phyloP scores from a whole-genome alignment of 2,888 invertebrate species.

The Harpagoxenus sublaevis region DNA sequence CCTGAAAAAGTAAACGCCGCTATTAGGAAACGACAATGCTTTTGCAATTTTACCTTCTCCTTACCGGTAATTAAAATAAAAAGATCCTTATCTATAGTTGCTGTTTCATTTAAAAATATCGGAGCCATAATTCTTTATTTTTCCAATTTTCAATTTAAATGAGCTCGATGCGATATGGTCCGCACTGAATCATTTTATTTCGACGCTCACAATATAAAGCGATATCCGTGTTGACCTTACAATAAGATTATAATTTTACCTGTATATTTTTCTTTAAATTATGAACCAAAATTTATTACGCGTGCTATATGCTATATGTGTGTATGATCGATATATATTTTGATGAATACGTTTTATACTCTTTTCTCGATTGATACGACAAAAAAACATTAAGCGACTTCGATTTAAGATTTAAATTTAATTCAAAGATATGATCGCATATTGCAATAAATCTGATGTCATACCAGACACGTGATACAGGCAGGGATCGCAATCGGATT shows the following conservation, averaged over 20 bases:
- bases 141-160: not conserved
- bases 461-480: not conserved
- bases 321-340: not conserved
- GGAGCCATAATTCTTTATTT: not conserved
- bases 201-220: not conserved
- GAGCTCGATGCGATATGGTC: not conserved
- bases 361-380: not conserved
- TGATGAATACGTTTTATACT: not conserved
- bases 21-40: slow-evolving; percentile 18
- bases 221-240: not conserved
- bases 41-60: not conserved
- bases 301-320: not conserved
- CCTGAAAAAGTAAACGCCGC: slow-evolving; percentile 73
- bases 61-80: not conserved
- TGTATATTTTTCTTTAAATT: not conserved
- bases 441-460: not conserved
- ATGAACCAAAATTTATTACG: not conserved
- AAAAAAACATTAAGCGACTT: not conserved
- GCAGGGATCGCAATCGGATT: not conserved
- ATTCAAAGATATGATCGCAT: not conserved
- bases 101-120: not conserved
- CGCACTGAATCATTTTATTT: not conserved
- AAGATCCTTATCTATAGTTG: not conserved
- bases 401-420: not conserved
- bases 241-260: not conserved